A percentile compares a stretch with the other conserved stretches of the same genome.
Evolutionary conservation across 1,140 invertebrate genomes (phyloP).

Genomic region (Dryas iulia): DNA sequence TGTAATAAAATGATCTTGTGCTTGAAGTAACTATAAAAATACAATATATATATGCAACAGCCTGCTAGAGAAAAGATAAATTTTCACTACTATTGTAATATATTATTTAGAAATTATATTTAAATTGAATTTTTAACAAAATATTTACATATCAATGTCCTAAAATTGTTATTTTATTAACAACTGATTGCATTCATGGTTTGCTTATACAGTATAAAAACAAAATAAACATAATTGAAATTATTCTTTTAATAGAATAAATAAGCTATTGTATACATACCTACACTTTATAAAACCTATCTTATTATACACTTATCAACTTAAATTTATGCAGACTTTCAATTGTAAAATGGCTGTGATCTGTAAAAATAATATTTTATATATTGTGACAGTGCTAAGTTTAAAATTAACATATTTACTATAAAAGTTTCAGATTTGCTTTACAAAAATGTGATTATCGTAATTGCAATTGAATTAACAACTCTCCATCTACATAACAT

Average conservation of each 20-base stretch:
- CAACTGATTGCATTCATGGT: background rate
- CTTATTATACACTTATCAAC: background rate
- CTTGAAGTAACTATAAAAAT: constrained; percentile 8
- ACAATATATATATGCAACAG: background rate
- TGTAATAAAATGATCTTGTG: constrained; percentile 11
- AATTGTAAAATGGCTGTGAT: background rate
- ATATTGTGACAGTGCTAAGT: background rate
- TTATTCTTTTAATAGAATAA: background rate
- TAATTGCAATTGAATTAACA: background rate
- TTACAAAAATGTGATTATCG: background rate
- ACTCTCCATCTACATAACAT: constrained; percentile 1
- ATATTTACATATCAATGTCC: no score
- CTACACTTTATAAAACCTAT: background rate
- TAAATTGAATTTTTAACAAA: background rate
- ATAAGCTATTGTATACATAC: background rate
- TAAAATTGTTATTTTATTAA: no score
- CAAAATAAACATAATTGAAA: background rate
- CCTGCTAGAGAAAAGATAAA: background rate
- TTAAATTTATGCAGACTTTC: background rate
- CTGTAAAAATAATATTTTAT: background rate
- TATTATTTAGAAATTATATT: background rate
- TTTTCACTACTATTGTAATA: background rate
- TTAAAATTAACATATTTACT: background rate
- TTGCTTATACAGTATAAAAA: background rate
- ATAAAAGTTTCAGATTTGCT: background rate